These are phyloP conservation scores for Eucera pruinosa DNA, from an alignment of 2,888 invertebrate species.

Conservation along the genomic window DNA sequence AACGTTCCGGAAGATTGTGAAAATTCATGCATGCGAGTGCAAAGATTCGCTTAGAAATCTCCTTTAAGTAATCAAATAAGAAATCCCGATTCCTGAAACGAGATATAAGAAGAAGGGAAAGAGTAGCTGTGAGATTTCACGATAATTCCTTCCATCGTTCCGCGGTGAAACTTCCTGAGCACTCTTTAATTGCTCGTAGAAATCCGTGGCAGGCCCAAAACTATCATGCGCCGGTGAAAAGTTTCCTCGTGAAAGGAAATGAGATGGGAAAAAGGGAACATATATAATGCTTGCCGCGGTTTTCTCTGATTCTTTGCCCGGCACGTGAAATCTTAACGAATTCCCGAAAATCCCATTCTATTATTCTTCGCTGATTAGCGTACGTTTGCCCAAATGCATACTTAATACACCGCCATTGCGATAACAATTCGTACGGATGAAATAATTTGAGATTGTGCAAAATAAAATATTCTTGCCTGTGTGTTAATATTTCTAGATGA, in stretches of 20 bases:
- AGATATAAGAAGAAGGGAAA: conserved; percentile 29
- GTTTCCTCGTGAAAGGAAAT: conserved; percentile 66
- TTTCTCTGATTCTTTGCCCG: conserved; percentile 16
- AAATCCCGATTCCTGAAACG: conserved; percentile 31
- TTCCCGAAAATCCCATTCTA: conserved; percentile 15
- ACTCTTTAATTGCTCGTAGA: conserved; percentile 60
- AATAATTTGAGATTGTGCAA: background rate
- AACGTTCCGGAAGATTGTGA: background rate
- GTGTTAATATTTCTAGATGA: too few relatives aligned
- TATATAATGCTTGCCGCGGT: conserved; percentile 28
- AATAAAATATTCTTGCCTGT: background rate
- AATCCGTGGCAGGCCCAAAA: conserved; percentile 44
- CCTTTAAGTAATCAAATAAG: conserved; percentile 21
- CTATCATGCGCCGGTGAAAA: conserved; percentile 55
- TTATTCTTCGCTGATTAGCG: background rate
- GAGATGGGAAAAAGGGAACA: conserved; percentile 40
- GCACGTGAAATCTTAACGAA: conserved; percentile 9
- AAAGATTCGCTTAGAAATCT: background rate
- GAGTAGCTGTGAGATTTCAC: conserved; percentile 37
- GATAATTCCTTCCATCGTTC: conserved; percentile 55
- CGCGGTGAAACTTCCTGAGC: conserved; percentile 44
- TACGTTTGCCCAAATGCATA: background rate
- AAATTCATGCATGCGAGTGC: too few relatives aligned
- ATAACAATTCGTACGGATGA: background rate
- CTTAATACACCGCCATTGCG: background rate